These are phyloP conservation scores for Pararge aegeria DNA, from an alignment of 1,140 invertebrate species.

Conservation along the genomic window DNA sequence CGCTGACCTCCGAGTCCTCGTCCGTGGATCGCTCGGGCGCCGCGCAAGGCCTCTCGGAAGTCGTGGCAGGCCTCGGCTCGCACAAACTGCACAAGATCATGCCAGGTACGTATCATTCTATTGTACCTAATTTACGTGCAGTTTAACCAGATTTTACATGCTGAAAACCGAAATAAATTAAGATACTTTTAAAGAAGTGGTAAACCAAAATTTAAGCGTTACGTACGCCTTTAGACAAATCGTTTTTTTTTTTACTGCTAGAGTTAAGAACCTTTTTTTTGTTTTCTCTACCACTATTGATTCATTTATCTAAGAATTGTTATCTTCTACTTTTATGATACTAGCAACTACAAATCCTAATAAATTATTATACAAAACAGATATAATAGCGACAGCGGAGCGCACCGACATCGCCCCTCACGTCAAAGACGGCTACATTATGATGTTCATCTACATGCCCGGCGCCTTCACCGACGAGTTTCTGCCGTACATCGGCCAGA, in stretches of 20 bases:
- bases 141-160: too few species aligned
- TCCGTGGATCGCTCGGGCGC: constrained; percentile 98
- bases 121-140: too few species aligned
- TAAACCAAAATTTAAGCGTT: too few species aligned
- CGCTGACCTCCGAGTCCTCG: constrained; percentile 96
- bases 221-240: too few species aligned
- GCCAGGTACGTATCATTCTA: constrained; percentile 81
- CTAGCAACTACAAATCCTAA: too few species aligned
- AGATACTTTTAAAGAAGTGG: too few species aligned
- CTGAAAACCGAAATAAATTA: too few species aligned
- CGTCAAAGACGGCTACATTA: constrained; percentile 99
- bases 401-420: constrained; percentile 96
- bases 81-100: constrained; percentile 97
- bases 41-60: constrained; percentile 97
- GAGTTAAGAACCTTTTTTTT: too few species aligned
- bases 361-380: constrained; percentile 58
- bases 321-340: too few species aligned
- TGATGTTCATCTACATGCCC: constrained; percentile 99
- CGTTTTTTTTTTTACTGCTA: too few species aligned
- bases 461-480: constrained; percentile 97
- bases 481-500: constrained; percentile 97
- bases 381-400: constrained; percentile 98
- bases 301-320: too few species aligned
- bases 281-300: too few species aligned
- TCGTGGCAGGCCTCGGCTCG: constrained; percentile 96